phyloP scores from a whole-genome alignment of 2,113 vertebrate species.

The Actenoides lindsayi region DNA sequence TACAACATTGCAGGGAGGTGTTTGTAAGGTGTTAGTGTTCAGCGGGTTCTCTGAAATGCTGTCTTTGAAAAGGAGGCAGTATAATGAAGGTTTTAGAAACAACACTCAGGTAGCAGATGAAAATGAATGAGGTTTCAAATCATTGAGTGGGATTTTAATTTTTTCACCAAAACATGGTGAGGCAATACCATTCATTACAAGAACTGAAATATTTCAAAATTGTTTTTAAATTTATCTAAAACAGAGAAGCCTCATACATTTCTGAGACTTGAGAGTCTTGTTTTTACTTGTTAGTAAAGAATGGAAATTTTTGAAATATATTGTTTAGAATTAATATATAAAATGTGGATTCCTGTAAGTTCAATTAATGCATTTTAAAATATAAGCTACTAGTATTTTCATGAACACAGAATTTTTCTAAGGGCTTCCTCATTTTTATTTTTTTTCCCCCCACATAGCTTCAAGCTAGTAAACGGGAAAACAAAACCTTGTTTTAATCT shows the following conservation, averaged over 20 bases:
- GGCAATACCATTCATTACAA: constrained; percentile 32
- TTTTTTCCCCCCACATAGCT: background rate
- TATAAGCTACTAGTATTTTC: background rate
- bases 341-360: background rate
- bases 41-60: background rate
- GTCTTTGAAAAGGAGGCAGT: constrained; percentile 25
- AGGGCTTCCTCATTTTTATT: background rate
- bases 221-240: background rate
- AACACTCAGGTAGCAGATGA: background rate
- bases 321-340: background rate
- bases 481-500: background rate
- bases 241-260: background rate
- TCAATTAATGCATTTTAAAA: constrained; percentile 1
- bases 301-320: background rate
- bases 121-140: constrained; percentile 43
- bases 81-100: constrained; percentile 27
- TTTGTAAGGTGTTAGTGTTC: background rate
- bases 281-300: background rate
- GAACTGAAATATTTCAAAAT: background rate
- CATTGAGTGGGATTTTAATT: constrained; percentile 27
- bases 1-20: background rate
- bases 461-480: background rate
- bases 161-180: constrained; percentile 13
- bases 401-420: background rate
- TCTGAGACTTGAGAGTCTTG: background rate